Evolutionary conservation across 1,140 invertebrate genomes (phyloP).

Genomic region (Microplitis mediator): DNA sequence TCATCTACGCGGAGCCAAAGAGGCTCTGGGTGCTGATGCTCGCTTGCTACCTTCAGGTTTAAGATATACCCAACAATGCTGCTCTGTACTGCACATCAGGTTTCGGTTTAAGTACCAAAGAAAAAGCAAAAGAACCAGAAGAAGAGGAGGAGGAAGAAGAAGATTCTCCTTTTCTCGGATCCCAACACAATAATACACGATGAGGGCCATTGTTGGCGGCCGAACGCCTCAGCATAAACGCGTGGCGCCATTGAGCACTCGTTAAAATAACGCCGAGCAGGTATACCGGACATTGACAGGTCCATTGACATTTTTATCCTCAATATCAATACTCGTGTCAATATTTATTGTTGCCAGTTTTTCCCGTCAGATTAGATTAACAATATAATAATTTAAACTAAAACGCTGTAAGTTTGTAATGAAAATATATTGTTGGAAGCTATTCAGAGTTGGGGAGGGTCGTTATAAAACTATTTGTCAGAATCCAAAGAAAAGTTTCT

Average conservation of each 20-base stretch:
- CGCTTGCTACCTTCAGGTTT: background rate
- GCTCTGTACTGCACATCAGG: background rate
- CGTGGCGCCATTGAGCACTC: conserved; percentile 3
- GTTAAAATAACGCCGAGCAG: background rate
- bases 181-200: background rate
- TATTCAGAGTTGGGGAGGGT: too few relatives aligned
- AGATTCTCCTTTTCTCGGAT: background rate
- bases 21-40: background rate
- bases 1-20: background rate
- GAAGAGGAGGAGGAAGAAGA: background rate
- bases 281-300: background rate
- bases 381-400: too few relatives aligned
- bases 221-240: background rate
- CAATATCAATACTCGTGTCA: background rate
- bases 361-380: too few relatives aligned
- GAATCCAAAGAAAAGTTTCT: too few relatives aligned
- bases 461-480: too few relatives aligned
- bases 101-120: too few relatives aligned
- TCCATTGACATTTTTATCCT: background rate
- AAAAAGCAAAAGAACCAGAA: too few relatives aligned
- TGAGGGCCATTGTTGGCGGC: background rate
- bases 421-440: too few relatives aligned
- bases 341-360: background rate
- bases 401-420: too few relatives aligned
- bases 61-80: background rate